Conservation (phyloP, 2,113 vertebrate genomes). For the Gymnocephalus cernua region DNA sequence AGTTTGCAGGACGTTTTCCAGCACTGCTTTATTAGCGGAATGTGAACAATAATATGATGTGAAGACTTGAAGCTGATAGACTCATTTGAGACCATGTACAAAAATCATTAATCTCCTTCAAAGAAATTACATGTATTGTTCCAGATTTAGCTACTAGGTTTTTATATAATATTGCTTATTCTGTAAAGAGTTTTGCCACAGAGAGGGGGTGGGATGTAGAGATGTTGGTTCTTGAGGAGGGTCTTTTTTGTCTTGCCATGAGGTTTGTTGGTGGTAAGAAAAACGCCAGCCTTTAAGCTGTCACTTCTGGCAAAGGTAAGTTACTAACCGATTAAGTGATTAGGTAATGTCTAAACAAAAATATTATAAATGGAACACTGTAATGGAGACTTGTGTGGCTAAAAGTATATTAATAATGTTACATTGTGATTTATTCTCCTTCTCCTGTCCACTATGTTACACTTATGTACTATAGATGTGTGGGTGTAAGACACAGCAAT, state of each 20-base stretch:
- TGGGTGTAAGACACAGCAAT: neutral
- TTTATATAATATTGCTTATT: neutral
- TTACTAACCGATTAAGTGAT: no score
- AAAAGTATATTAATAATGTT: neutral
- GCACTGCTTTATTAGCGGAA: neutral
- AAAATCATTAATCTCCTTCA: neutral
- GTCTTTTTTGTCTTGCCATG: neutral
- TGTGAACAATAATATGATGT: neutral
- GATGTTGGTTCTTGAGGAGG: neutral
- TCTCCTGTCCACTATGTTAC: neutral
- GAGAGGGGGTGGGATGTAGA: neutral
- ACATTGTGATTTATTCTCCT: neutral
- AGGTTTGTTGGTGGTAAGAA: neutral
- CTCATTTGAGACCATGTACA: neutral
- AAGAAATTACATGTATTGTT: neutral
- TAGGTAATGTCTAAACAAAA: neutral
- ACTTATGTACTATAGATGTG: neutral
- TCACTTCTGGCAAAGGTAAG: no score
- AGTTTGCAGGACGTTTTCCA: neutral
- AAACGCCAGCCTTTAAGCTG: neutral
- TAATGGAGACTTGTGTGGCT: neutral
- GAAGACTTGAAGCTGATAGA: neutral
- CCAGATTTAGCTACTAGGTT: neutral
- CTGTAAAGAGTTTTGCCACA: neutral
- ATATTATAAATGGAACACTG: neutral